Conservation (phyloP, 1,140 invertebrate genomes). For the Mizuhopecten yessoensis region DNA sequence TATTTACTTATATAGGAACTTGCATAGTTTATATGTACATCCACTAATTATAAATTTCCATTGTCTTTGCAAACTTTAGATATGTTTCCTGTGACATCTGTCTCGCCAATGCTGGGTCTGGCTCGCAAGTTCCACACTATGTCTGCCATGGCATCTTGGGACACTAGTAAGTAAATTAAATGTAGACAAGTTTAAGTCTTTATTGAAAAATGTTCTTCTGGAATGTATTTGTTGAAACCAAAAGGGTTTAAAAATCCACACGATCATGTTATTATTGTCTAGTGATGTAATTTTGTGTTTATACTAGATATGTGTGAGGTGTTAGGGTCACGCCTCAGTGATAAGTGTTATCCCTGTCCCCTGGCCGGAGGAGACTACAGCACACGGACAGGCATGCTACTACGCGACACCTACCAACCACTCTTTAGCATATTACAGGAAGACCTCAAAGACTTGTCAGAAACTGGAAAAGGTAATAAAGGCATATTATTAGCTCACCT, state of each 20-base stretch:
- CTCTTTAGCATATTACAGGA: constrained; percentile 73
- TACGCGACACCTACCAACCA: constrained; percentile 76
- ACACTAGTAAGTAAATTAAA: constrained; percentile 74
- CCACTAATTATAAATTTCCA: not conserved
- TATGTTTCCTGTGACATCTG: constrained; percentile 75
- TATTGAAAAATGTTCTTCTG: not conserved
- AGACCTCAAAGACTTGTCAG: constrained; percentile 64
- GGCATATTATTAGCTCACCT: too few species aligned
- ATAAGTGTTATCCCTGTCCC: constrained; percentile 79
- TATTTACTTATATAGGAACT: too few species aligned
- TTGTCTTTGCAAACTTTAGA: constrained; percentile 65
- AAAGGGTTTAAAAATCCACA: not conserved
- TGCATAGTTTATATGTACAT: too few species aligned
- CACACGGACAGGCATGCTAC: constrained; percentile 77
- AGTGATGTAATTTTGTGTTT: constrained; percentile 46
- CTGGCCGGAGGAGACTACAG: constrained; percentile 74
- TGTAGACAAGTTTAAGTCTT: too few species aligned
- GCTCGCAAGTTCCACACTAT: constrained; percentile 73
- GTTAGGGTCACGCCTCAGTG: constrained; percentile 68
- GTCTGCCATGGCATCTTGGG: constrained; percentile 78
- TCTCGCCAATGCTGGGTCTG: constrained; percentile 73
- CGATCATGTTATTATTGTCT: not conserved
- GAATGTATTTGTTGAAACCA: not conserved
- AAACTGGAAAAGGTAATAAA: constrained; percentile 64
- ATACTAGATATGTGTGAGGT: constrained; percentile 74